Conservation (phyloP, 2,113 vertebrate species). For the Actinemys pallida region DNA sequence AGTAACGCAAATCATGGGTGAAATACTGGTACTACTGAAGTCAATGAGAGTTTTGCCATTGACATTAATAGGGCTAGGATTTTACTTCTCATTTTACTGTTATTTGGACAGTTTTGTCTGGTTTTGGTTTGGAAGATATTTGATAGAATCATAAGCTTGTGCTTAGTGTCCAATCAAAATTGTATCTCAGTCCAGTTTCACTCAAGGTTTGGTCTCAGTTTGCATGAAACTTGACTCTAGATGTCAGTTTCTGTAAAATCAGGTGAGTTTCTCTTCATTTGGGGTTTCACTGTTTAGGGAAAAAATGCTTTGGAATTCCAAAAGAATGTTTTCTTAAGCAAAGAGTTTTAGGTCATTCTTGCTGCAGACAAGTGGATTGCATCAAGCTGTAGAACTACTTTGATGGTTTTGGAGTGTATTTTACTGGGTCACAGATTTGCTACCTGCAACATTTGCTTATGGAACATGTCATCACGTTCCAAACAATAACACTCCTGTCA, state of each 20-base stretch:
- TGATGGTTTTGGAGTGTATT: slow-evolving; percentile 67
- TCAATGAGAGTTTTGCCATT: not conserved
- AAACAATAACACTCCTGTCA: slow-evolving; percentile 57
- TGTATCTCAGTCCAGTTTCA: not conserved
- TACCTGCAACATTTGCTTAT: slow-evolving; percentile 65
- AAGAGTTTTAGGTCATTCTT: slow-evolving; percentile 66
- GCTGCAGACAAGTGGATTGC: slow-evolving; percentile 45
- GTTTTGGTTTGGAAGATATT: not conserved
- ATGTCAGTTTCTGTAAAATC: slow-evolving; percentile 31
- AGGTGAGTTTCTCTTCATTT: not conserved
- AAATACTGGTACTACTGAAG: not conserved
- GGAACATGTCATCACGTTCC: slow-evolving; percentile 63
- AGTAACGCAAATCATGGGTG: not conserved
- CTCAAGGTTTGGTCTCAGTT: not conserved
- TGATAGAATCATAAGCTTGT: not conserved
- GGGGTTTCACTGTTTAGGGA: slow-evolving; percentile 58
- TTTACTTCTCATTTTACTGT: not conserved
- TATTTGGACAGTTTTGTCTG: not conserved
- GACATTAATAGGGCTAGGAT: not conserved
- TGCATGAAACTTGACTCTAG: not conserved
- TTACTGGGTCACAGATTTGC: slow-evolving; percentile 62
- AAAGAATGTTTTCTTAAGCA: not conserved
- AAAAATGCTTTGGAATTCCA: slow-evolving; percentile 71
- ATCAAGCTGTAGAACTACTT: slow-evolving; percentile 55
- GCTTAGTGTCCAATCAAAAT: not conserved